These are phyloP conservation scores for Yponomeuta malinellus DNA, from an alignment of 2,888 invertebrate genomes.

Conservation along the genomic window DNA sequence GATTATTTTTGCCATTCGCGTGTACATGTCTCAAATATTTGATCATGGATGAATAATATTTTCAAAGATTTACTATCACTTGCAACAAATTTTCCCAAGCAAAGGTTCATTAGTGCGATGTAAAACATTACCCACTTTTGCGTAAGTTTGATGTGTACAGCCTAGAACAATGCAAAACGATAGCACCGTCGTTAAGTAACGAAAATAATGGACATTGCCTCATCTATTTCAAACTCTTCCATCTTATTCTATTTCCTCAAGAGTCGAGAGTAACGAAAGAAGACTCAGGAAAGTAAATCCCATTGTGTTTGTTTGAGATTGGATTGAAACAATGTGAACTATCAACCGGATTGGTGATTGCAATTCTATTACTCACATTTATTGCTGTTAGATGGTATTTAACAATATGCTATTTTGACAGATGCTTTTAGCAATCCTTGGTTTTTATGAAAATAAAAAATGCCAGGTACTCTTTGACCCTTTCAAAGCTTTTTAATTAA, in stretches of 20 bases:
- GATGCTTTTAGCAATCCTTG: neutral
- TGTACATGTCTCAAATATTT: neutral
- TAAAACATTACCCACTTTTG: conserved; percentile 62
- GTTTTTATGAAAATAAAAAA: too few species aligned
- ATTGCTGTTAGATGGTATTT: neutral
- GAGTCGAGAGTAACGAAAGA: conserved; percentile 55
- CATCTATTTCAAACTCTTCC: conserved; percentile 49
- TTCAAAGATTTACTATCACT: too few species aligned
- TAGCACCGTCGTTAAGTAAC: conserved; percentile 53
- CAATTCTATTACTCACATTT: neutral
- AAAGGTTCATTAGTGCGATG: conserved; percentile 36
- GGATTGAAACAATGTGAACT: conserved; percentile 27
- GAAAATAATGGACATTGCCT: conserved; percentile 66
- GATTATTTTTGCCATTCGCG: neutral
- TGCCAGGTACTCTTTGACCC: neutral
- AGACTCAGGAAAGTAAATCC: conserved; percentile 44
- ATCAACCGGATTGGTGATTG: neutral
- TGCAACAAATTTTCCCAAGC: too few species aligned
- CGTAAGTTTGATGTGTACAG: conserved; percentile 44
- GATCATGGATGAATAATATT: neutral
- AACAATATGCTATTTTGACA: neutral
- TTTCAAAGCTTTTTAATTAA: neutral
- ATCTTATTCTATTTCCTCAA: conserved; percentile 48
- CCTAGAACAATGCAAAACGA: conserved; percentile 60
- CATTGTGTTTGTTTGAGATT: conserved; percentile 40